Evolutionary conservation across 2,113 vertebrate species (phyloP), one percentile per base, ranked within the genome.

Genomic region (Urocolius indicus): DNA sequence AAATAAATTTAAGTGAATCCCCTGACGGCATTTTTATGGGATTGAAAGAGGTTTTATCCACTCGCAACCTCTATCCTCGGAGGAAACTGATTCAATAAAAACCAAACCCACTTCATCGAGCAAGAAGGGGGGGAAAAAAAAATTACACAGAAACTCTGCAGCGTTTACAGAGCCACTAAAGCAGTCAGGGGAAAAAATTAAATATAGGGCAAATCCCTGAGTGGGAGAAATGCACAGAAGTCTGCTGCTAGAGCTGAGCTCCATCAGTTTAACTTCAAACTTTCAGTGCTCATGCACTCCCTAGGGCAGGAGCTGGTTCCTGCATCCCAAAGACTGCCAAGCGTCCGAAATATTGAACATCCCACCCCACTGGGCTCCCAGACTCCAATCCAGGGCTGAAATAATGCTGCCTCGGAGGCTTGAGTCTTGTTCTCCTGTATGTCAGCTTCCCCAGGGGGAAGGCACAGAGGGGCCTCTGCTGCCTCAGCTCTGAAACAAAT

Each of bases 1-100:
- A 97, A 96, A 97, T 96, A 96, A 96, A 97, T 97, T 97, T 94
- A 95, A 97, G 95, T 94, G 96, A 97, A 97, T 96, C 94, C 95
- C 96, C 96, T 84, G 95, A 96, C 84, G 62, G 96, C 84, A 29
- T 97, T 97, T 97, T 96, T 95, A 97, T 92, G 93, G 96, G 95
- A 97, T 97, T 97, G 92, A 97, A 97, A 97, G 96, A 95, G 95
- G 94, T 97, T 97, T 96, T 58, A 95, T 97, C 95, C 91, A 97
- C 96, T 97, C 55, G 41, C 82, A 97, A 92, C 86, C 92, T 97
- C 89, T 95, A 88, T 97, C 92, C 95, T 97, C 84, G 57, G 75
- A 97, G 96, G 95, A 94, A 98, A 97, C 72, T 93, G 95, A 98
- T 96, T 96, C 90, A 96, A 97, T 97, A 96, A 96, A 96, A 97